Evolutionary conservation across 2,888 invertebrate species (phyloP).

Genomic region (Melitaea athalia): DNA sequence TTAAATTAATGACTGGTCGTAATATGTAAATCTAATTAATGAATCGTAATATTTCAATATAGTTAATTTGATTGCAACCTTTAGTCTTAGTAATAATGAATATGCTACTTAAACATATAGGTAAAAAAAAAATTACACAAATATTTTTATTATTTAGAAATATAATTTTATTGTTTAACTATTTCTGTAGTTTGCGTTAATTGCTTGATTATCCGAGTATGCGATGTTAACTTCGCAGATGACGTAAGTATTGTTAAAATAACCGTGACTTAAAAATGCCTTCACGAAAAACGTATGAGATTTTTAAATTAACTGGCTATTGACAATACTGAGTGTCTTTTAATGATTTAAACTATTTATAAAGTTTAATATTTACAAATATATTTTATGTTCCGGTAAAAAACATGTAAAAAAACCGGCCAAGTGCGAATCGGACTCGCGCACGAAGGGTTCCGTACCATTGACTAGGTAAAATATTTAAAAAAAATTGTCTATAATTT

Average conservation of each 20-base stretch:
- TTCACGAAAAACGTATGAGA: slow-evolving; percentile 22
- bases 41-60: no score
- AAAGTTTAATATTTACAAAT: background rate
- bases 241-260: slow-evolving; percentile 37
- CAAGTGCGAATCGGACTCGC: no score
- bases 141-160: background rate
- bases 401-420: background rate
- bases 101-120: no score
- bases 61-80: no score
- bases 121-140: no score
- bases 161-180: background rate
- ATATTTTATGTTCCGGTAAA: background rate
- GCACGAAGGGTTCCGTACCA: no score
- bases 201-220: slow-evolving; percentile 21
- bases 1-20: no score
- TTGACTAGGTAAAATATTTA: no score
- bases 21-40: no score
- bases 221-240: slow-evolving; percentile 21
- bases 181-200: background rate
- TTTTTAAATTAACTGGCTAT: background rate
- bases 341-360: background rate
- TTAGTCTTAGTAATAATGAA: no score
- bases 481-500: no score
- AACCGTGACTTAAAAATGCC: slow-evolving; percentile 31
- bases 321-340: background rate